These are phyloP conservation scores for Daboia siamensis DNA, from an alignment of 2,113 vertebrate genomes.

Conservation along the genomic window DNA sequence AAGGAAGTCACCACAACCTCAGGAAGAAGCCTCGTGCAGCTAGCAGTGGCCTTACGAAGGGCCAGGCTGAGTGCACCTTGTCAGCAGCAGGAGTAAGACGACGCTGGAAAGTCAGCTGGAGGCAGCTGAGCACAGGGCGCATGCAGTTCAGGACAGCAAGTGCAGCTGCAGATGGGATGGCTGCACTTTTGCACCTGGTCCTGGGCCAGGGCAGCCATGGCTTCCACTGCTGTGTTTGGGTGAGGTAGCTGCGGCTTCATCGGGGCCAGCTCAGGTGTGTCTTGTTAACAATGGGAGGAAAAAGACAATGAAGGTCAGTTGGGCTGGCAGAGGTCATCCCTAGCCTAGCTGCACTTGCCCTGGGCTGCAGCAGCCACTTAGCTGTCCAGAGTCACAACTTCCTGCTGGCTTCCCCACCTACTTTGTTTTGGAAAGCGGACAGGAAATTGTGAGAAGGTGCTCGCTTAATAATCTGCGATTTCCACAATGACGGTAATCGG, in stretches of 20 bases:
- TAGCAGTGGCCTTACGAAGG: neutral
- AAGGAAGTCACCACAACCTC: neutral
- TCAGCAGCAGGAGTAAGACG: neutral
- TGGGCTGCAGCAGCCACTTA: too few relatives aligned
- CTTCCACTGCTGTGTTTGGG: neutral
- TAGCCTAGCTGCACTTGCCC: too few relatives aligned
- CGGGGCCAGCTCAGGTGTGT: too few relatives aligned
- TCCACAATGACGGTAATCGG: too few relatives aligned
- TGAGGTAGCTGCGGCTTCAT: neutral
- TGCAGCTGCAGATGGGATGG: neutral
- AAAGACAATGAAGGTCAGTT: too few relatives aligned
- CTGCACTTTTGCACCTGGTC: neutral
- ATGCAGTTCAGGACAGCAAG: neutral
- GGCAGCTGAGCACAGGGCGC: neutral
- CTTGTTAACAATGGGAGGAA: too few relatives aligned
- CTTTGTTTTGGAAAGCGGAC: too few relatives aligned
- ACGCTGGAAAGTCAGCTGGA: neutral
- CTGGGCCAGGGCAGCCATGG: neutral
- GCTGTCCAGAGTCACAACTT: too few relatives aligned
- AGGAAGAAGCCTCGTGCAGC: neutral
- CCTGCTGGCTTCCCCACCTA: too few relatives aligned
- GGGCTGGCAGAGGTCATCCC: too few relatives aligned
- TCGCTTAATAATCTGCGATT: too few relatives aligned
- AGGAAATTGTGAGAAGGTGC: too few relatives aligned
- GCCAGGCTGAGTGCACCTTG: neutral